These are phyloP conservation scores for Blastomussa wellsi DNA, from an alignment of 92 coral and sea anemone species.

Conservation along the genomic window DNA sequence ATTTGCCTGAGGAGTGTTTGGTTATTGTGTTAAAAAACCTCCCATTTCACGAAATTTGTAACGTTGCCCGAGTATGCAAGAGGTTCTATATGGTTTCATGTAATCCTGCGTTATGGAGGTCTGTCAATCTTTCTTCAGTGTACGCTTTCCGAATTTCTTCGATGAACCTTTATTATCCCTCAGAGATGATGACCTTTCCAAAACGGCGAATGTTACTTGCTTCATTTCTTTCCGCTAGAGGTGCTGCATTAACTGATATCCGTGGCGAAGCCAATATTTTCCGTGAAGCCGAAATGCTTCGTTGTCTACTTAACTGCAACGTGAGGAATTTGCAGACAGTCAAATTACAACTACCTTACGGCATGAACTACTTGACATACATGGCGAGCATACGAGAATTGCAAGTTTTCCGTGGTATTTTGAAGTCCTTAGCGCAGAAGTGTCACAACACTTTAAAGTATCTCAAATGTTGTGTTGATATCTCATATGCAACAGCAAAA, in stretches of 20 bases:
- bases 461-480: slow-evolving; percentile 54
- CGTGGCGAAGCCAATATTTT: slow-evolving; percentile 24
- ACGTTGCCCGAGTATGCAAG: slow-evolving; percentile 49
- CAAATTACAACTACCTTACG: slow-evolving; percentile 47
- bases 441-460: slow-evolving; percentile 39
- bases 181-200: slow-evolving; percentile 16
- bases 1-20: slow-evolving; percentile 69
- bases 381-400: slow-evolving; percentile 5
- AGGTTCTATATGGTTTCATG: slow-evolving; percentile 49
- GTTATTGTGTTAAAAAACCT: slow-evolving; percentile 49
- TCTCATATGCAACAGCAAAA: slow-evolving; percentile 51
- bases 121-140: slow-evolving; percentile 49
- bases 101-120: slow-evolving; percentile 60
- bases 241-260: slow-evolving; percentile 56
- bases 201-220: slow-evolving; percentile 52
- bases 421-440: slow-evolving; percentile 22
- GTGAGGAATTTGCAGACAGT: slow-evolving; percentile 47
- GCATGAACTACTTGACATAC: slow-evolving; percentile 11
- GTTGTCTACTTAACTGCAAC: slow-evolving; percentile 47
- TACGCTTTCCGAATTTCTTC: background rate
- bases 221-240: slow-evolving; percentile 51
- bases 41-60: slow-evolving; percentile 44
- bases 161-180: background rate
- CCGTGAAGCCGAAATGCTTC: slow-evolving; percentile 44
- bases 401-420: slow-evolving; percentile 31